Evolutionary conservation across 1,140 invertebrate genomes (phyloP), one percentile per base, ranked within the genome.

Genomic region (Drosophila funebris): DNA sequence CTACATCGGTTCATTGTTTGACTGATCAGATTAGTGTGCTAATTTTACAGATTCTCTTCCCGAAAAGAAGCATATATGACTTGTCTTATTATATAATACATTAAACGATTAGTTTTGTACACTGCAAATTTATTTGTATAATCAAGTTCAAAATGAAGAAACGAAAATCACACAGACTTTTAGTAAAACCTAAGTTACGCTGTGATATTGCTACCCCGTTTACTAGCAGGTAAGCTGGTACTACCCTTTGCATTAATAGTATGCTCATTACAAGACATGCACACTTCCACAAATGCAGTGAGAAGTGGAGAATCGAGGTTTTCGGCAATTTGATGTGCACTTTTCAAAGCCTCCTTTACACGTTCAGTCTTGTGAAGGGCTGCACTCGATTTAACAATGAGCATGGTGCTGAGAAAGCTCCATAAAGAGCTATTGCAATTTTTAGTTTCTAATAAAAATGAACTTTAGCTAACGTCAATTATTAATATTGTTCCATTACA

Each of bases 341-440:
- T 69, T 8, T 16, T 36, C 18, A 90, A 44, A 5, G 64, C 53
- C 2, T 83, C 82, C 5, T 56, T 83, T 3, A 69, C 72, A 6
- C 66, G 63, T 48, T 90, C 89, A 16, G 78, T 31, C 58, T 90
- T 90, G 41, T 83, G 71, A 3, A 90, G 53, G 2, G 80, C 48
- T 4, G 84, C 89, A 58, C 78, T 78, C 0, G 84, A 53, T 31
- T 90, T 90, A 8, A 77, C 56, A 13, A 89, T 90, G 0, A 90
- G 4, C 33, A 90, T 62, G 7, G 36, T 56, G 44, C 81, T 72
- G 0, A 90, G 70, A 29, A 90, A 87, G 4, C 41, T 53, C 84
- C 84, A 90, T 4, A 90, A 5, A 9, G 58, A 48, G 46, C 78
- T 90, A 33, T 90, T 90, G 24, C 84, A 89, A 4, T 63, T 70